Conservation (phyloP, 2,888 invertebrate species). For the Ectobius pallidus region DNA sequence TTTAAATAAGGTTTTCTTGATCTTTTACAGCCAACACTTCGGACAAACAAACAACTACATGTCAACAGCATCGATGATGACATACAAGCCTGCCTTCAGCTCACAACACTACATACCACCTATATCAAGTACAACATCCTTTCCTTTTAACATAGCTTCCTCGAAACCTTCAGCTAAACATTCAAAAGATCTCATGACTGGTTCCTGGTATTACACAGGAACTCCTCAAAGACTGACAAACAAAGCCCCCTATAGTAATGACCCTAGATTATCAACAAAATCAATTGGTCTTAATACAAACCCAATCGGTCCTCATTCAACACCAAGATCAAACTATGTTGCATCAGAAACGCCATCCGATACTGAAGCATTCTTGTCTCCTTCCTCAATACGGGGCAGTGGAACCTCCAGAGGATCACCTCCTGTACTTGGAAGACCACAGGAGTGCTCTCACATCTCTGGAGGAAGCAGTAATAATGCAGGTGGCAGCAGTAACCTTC, state of each 20-base stretch:
- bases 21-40: not conserved
- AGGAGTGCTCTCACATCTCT: slow-evolving; percentile 16
- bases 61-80: not conserved
- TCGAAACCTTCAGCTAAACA: slow-evolving; percentile 16
- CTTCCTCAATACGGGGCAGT: not conserved
- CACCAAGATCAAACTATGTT: not conserved
- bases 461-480: not conserved
- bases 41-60: not conserved
- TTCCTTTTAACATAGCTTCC: slow-evolving; percentile 8
- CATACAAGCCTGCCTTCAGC: not conserved
- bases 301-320: not conserved
- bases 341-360: slow-evolving; percentile 2
- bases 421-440: slow-evolving; percentile 32
- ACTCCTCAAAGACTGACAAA: slow-evolving; percentile 18
- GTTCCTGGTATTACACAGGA: slow-evolving; percentile 13
- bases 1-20: too few species aligned
- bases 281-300: not conserved
- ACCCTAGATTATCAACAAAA: not conserved
- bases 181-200: slow-evolving; percentile 17
- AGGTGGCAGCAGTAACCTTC: slow-evolving; percentile 12
- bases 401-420: slow-evolving; percentile 6
- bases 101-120: not conserved
- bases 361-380: not conserved
- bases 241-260: not conserved
- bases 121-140: slow-evolving; percentile 18